These are phyloP conservation scores for Formica selysi DNA, from an alignment of 1,140 invertebrate genomes.

Conservation along the genomic window DNA sequence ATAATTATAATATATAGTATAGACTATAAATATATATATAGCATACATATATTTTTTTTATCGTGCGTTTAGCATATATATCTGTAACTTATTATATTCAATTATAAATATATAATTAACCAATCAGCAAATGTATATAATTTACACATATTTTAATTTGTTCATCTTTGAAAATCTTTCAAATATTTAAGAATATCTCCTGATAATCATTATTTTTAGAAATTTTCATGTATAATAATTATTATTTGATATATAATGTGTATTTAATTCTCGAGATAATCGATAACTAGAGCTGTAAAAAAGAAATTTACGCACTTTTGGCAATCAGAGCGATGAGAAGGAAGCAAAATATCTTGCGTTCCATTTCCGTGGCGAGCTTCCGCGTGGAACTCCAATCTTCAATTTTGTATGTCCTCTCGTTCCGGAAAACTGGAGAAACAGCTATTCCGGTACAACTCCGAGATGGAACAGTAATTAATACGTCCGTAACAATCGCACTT, in stretches of 20 bases:
- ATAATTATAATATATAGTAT: background rate
- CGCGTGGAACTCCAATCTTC: slow-evolving; percentile 6
- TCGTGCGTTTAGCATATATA: background rate
- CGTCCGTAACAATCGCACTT: slow-evolving; percentile 39
- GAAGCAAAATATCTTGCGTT: slow-evolving; percentile 67
- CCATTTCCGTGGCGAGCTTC: slow-evolving; percentile 62
- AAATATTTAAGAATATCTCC: background rate
- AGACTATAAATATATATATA: background rate
- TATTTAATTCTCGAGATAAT: background rate
- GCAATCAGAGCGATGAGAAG: slow-evolving; percentile 65
- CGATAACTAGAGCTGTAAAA: background rate
- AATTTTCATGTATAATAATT: background rate
- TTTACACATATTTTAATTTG: background rate
- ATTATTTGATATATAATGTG: background rate
- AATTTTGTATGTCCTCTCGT: slow-evolving; percentile 16
- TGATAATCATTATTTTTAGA: background rate
- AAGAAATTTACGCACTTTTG: slow-evolving; percentile 72
- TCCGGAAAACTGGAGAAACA: background rate
- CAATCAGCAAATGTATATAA: background rate
- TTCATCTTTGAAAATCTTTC: background rate
- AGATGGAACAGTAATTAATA: slow-evolving; percentile 47
- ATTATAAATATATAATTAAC: too few relatives aligned
- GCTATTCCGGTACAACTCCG: background rate
- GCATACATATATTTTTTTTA: background rate
- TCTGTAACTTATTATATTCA: background rate